Percentiles rank a stretch among this genome's conserved stretches.
Evolutionary conservation across 2,888 invertebrate genomes (phyloP).

Genomic region (Formica aserva): DNA sequence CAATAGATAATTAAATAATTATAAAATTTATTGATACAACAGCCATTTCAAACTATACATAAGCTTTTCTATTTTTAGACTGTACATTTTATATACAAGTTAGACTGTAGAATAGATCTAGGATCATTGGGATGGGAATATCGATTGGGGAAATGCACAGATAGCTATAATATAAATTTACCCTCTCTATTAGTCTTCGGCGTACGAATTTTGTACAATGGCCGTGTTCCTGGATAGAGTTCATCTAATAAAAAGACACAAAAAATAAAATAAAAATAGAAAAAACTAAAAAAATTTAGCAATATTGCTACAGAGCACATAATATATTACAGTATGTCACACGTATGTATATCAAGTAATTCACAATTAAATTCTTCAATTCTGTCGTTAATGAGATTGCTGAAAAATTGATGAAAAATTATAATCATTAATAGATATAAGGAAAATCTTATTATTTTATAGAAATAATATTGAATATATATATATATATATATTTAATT

Average conservation of each 20-base stretch:
- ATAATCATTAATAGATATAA: conserved; percentile 37
- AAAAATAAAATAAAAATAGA: conserved; percentile 69
- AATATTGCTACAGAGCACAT: conserved; percentile 43
- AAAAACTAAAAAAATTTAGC: conserved; percentile 57
- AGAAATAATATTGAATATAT: neutral
- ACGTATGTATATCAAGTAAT: conserved; percentile 60
- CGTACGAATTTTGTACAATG: conserved; percentile 86
- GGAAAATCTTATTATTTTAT: neutral
- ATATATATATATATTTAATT: neutral
- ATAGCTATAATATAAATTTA: conserved; percentile 82
- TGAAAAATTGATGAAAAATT: neutral
- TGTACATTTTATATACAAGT: conserved; percentile 63
- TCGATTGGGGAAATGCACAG: conserved; percentile 57
- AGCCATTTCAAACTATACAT: conserved; percentile 3
- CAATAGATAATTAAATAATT: neutral
- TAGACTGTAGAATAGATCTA: conserved; percentile 54
- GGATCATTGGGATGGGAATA: conserved; percentile 35
- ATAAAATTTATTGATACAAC: neutral
- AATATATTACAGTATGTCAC: conserved; percentile 69
- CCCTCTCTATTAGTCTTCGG: conserved; percentile 87
- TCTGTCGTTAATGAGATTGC: conserved; percentile 36
- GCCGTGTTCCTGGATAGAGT: conserved; percentile 86
- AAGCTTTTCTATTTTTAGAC: neutral
- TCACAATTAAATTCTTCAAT: conserved; percentile 6
- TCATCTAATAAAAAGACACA: conserved; percentile 86